Evolutionary conservation across 2,888 invertebrate genomes (phyloP), one percentile per base, ranked within the genome.

Genomic region (Platycheirus albimanus): DNA sequence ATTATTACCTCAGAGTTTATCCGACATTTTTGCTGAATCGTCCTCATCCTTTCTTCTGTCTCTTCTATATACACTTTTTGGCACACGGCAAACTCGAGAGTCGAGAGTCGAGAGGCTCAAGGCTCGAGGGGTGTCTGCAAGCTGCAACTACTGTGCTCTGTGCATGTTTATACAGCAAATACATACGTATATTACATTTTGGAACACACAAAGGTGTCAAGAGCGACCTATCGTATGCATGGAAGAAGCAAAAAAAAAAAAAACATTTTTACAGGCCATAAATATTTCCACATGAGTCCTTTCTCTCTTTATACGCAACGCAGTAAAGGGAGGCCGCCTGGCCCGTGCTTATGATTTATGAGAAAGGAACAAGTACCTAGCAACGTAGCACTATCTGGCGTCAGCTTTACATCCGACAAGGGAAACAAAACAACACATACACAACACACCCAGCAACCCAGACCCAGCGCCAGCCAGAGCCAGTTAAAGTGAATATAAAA

Each of bases 11-110:
- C 63, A 56, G 43, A 69, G 41, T 74, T 43, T 49, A 70, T 58
- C 70, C 64, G 71, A 76, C 66, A 54, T 69, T 75, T 79, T 76
- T 52, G 80, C 76, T 75, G 80, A 79, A 63, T 74, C 69, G 69
- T 38, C 56, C 56, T 36, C 61, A 15, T 56, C 28, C 45, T 45
- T 15, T 20, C 20, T 3, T 11, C 13, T 15, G 8, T 15, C 15
- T 33, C 4, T 6, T 15, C 11, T 33, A n/a, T 8, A 3, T 41
- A 11, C 13, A 28, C 52, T 19, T n/a, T 54, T 66, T 52, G 30
- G 61, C 11, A 19, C 24, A 41, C 5, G 15, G 41, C 56, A n/a
- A 56, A 38, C 36, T 20, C n/a, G n/a, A n/a, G n/a, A 41, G 5
- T n/a, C 4, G 28, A 5, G 11, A 11, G 15, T 15, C 7, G 0